Conservation (phyloP, 2,797 vertebrate genomes). For the Myripristis murdjan region DNA sequence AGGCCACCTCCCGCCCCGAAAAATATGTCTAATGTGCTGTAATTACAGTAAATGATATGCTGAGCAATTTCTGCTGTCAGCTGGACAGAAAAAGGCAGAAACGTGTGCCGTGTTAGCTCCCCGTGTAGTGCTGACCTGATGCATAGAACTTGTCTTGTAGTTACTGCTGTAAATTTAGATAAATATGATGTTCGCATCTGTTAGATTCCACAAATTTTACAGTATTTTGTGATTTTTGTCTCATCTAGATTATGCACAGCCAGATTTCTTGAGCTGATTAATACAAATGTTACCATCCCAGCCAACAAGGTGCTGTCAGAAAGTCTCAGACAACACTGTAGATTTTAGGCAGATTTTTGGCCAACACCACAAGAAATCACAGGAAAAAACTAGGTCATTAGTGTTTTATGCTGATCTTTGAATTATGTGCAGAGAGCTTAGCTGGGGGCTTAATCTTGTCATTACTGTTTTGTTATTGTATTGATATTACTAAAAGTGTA, state of each 20-base stretch:
- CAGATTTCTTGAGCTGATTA: not conserved
- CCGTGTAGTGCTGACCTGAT: not conserved
- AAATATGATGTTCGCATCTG: not conserved
- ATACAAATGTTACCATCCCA: not conserved
- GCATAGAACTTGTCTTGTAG: too few species aligned
- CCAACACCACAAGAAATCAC: not conserved
- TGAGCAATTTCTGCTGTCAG: not conserved
- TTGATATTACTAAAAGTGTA: too few species aligned
- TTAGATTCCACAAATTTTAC: not conserved
- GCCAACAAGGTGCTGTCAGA: slow-evolving; percentile 11
- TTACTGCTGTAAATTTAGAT: not conserved
- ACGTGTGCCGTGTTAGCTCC: not conserved
- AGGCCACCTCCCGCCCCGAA: not conserved
- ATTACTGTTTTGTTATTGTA: too few species aligned
- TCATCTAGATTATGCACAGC: not conserved
- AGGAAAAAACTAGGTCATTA: slow-evolving; percentile 17
- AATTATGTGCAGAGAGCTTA: not conserved
- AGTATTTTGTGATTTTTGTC: not conserved
- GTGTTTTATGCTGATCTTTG: not conserved
- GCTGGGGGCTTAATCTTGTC: slow-evolving; percentile 19
- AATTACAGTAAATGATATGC: not conserved
- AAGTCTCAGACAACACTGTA: slow-evolving; percentile 29
- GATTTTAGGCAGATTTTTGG: not conserved
- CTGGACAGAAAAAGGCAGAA: not conserved
- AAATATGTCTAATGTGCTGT: not conserved